Percentiles rank a stretch among this genome's conserved stretches.
phyloP scores from a whole-genome alignment of 2,888 invertebrate genomes.

The Himalopsyche japonica region DNA sequence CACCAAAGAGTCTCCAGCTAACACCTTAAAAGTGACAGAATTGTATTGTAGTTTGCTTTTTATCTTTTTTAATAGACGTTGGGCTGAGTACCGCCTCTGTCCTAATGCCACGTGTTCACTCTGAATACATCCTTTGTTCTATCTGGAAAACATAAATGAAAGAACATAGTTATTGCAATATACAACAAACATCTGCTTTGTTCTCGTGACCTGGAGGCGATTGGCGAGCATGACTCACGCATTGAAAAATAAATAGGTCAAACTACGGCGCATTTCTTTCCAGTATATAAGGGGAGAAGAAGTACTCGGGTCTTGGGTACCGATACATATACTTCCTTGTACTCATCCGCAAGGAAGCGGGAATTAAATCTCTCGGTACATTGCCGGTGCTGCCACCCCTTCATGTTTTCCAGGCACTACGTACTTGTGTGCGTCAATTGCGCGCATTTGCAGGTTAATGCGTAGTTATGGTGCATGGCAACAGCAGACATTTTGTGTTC shows the following conservation, averaged over 20 bases:
- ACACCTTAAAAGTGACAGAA: too few species aligned
- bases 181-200: slow-evolving; percentile 29
- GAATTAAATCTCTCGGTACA: slow-evolving; percentile 27
- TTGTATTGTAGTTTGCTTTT: too few species aligned
- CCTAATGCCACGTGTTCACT: slow-evolving; percentile 24
- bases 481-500: neutral
- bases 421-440: slow-evolving; percentile 25
- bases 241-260: slow-evolving; percentile 39
- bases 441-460: slow-evolving; percentile 33
- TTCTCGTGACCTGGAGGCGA: slow-evolving; percentile 34
- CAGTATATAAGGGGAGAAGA: slow-evolving; percentile 23
- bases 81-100: too few species aligned
- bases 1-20: too few species aligned
- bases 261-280: slow-evolving; percentile 38
- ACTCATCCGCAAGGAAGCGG: slow-evolving; percentile 10
- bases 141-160: slow-evolving; percentile 25
- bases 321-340: neutral
- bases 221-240: slow-evolving; percentile 34
- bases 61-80: too few species aligned
- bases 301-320: slow-evolving; percentile 22
- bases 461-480: slow-evolving; percentile 20
- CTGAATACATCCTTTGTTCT: slow-evolving; percentile 31
- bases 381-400: slow-evolving; percentile 6
- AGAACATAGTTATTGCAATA: slow-evolving; percentile 17
- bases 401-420: slow-evolving; percentile 24